A percentile compares a stretch with the other conserved stretches of the same genome.
Evolutionary conservation across 2,113 vertebrate genomes (phyloP).

Genomic region (Phoxinus phoxinus): DNA sequence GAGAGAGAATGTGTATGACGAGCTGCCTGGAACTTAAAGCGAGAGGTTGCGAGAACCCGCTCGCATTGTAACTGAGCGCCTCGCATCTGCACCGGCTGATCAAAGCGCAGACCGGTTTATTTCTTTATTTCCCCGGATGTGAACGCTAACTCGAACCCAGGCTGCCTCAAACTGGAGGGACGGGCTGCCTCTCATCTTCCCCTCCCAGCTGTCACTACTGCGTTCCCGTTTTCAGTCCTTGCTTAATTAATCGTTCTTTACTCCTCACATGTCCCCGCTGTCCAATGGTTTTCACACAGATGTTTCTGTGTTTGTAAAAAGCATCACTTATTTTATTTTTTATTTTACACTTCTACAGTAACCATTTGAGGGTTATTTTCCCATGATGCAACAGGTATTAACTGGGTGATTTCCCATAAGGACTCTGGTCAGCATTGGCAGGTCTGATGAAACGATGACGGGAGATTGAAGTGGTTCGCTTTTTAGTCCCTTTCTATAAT

Average conservation of each 20-base stretch:
- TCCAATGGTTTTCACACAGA: conserved; percentile 11
- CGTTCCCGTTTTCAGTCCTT: not conserved
- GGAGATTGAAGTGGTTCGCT: conserved; percentile 42
- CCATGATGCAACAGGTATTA: conserved; percentile 21
- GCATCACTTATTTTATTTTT: not conserved
- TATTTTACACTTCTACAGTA: not conserved
- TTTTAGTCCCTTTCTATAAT: conserved; percentile 40
- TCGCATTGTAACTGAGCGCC: conserved; percentile 20
- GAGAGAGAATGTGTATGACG: not conserved
- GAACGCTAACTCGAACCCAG: conserved; percentile 27
- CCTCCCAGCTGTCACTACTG: conserved; percentile 48
- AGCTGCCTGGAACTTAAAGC: conserved; percentile 4
- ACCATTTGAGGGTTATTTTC: not conserved
- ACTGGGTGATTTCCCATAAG: not conserved
- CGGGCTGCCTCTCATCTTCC: conserved; percentile 39
- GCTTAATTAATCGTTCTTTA: conserved; percentile 31
- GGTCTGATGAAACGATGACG: not conserved
- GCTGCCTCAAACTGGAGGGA: conserved; percentile 35
- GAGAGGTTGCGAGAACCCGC: not conserved
- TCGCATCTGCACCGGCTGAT: conserved; percentile 51
- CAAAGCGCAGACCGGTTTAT: conserved; percentile 47
- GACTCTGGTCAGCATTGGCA: conserved; percentile 1
- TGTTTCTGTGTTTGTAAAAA: not conserved
- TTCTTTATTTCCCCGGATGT: conserved; percentile 17
- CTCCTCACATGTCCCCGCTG: conserved; percentile 1